Base-by-base conservation (phyloP, 2,113 vertebrate species). In the Triplophysa siluroides region DNA sequence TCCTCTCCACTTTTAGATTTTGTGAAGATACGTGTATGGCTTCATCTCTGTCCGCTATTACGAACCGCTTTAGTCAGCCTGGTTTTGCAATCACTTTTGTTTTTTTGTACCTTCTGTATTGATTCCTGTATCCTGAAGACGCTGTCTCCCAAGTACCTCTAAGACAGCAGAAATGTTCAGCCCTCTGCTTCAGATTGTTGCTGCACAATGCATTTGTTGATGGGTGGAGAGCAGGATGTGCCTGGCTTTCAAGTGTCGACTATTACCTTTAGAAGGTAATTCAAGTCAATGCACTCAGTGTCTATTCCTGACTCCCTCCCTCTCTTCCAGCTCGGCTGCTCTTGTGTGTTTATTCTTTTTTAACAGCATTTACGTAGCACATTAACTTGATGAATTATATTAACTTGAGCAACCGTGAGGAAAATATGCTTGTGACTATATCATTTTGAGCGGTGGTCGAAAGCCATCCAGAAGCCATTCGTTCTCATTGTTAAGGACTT, bases 311-410 rank as follows among this genome's bases (percentile, higher is more conserved):
- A 24, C 3, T 45, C 50, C 56, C 19, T 8, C 21, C 50, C 41
- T 23, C 13, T 33, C 50, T 23, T 1, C 66, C 58, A 33, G 23
- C 58, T 45, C 29, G 43, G 70, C 52, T 41, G 29, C 71, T 61
- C 2, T 43, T 54, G 71, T 83, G 78, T 74, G 43, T 86, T 73
- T 78, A 82, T 77, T 38, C 73, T 50, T 52, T 64, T 71, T 73
- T 43, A 56, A 63, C 41, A 58, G 33, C 18, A 52, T 78, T 73
- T 74, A 66, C 23, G 14, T 83, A 69, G 71, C 72, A 79, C 85
- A 86, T 85, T 86, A 85, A 79, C 61, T 66, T 86, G 83, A 85
- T 85, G 72, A 85, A 86, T 83, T 84, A 81, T 70, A 86, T 81
- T 83, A 85, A 78, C 79, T 75, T 76, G 70, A 38, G 81, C 68